Conservation (phyloP, 2,797 vertebrate genomes). For the Pangasius larnaudii region DNA sequence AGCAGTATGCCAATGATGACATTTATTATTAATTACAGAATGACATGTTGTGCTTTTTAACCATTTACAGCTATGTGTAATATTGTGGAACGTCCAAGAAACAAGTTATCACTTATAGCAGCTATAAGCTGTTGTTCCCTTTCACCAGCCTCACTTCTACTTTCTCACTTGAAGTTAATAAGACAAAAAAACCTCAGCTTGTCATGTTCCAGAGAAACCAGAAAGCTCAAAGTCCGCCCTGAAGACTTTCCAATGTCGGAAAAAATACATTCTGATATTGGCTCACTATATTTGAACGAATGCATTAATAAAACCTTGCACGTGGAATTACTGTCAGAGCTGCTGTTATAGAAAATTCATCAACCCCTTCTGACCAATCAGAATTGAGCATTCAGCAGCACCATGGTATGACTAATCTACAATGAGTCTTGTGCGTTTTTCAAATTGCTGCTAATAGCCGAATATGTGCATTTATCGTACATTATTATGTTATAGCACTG, state of each 20-base stretch:
- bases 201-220: background rate
- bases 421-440: background rate
- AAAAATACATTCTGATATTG: too few relatives aligned
- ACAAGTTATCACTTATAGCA: background rate
- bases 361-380: background rate
- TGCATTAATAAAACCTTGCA: background rate
- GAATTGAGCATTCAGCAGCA: background rate
- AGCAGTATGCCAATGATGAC: background rate
- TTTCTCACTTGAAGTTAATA: background rate
- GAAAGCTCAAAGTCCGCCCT: background rate
- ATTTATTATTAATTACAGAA: background rate
- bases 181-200: background rate
- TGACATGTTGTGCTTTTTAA: background rate
- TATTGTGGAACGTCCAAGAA: background rate
- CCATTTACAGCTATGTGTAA: background rate
- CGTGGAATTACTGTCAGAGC: background rate
- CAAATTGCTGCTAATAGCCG: background rate
- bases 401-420: background rate
- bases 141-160: background rate
- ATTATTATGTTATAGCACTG: too few relatives aligned
- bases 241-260: background rate
- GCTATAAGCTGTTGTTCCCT: background rate
- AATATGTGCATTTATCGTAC: too few relatives aligned
- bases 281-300: background rate
- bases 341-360: background rate